phyloP scores from a whole-genome alignment of 2,113 vertebrate genomes.

The Labeo catla region DNA sequence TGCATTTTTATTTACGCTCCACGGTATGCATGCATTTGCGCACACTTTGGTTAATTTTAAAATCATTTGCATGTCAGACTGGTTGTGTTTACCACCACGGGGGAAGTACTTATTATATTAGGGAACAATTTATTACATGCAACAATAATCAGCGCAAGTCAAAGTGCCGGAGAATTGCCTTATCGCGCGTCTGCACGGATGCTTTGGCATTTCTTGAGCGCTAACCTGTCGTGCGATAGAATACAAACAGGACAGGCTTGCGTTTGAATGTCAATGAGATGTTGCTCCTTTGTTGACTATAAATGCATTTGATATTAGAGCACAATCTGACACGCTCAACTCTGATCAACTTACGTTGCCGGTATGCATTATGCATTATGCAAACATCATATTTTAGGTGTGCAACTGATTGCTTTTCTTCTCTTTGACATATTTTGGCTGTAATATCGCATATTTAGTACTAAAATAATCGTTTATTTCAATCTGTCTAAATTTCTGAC shows the following conservation, averaged over 20 bases:
- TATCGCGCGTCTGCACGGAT: not conserved
- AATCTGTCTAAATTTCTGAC: not conserved
- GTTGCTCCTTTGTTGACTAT: not conserved
- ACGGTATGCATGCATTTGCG: not conserved
- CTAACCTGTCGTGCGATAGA: not conserved
- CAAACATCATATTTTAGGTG: not conserved
- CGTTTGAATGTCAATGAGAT: not conserved
- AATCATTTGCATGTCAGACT: not conserved
- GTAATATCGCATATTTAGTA: not conserved
- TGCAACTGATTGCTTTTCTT: not conserved
- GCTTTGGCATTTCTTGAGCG: slow-evolving; percentile 17
- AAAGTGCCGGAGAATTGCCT: slow-evolving; percentile 4
- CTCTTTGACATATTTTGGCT: not conserved
- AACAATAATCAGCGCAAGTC: not conserved
- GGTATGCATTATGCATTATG: not conserved
- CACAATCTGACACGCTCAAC: not conserved
- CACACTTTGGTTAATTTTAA: not conserved
- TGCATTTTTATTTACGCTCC: not conserved
- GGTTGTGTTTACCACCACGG: not conserved
- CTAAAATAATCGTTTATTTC: not conserved
- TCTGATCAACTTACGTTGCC: not conserved
- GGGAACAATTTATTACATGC: not conserved
- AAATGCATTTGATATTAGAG: not conserved
- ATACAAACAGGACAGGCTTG: not conserved
- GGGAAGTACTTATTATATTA: not conserved